phyloP scores from a whole-genome alignment of 1,140 invertebrate genomes.

The Macrobrachium nipponense region DNA sequence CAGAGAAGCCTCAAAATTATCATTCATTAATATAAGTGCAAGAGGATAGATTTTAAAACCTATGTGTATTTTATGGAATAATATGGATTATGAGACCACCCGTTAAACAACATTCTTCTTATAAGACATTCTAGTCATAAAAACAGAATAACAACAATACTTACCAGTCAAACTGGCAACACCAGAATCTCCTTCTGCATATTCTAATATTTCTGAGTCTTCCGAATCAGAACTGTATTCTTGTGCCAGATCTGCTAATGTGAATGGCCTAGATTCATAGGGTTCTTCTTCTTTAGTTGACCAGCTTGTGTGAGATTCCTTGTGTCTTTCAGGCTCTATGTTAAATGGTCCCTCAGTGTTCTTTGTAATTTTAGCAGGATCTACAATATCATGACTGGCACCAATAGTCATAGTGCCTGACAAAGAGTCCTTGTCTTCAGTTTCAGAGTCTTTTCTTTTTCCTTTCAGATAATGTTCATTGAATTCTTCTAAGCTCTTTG shows the following conservation, averaged over 20 bases:
- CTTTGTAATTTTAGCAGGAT: background rate
- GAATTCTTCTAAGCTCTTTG: slow-evolving; percentile 46
- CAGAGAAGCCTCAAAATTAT: background rate
- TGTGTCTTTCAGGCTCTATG: background rate
- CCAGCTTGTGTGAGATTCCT: slow-evolving; percentile 29
- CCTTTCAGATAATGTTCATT: slow-evolving; percentile 50
- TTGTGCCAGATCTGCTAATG: slow-evolving; percentile 60
- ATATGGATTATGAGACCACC: no score
- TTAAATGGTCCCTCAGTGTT: background rate
- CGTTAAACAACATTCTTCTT: no score
- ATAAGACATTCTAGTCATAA: background rate
- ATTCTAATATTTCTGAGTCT: slow-evolving; percentile 55
- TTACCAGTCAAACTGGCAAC: slow-evolving; percentile 62
- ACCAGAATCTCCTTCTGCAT: slow-evolving; percentile 52
- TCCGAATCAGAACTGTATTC: slow-evolving; percentile 55
- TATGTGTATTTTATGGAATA: no score
- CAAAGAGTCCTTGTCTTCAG: slow-evolving; percentile 58
- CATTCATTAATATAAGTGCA: background rate
- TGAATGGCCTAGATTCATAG: slow-evolving; percentile 46
- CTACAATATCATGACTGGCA: background rate
- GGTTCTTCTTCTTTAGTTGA: slow-evolving; percentile 19
- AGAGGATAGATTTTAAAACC: no score
- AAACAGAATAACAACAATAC: background rate
- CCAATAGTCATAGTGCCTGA: slow-evolving; percentile 30
- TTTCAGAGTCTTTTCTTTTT: slow-evolving; percentile 31